phyloP scores from a whole-genome alignment of 2,113 vertebrate species.

The Oncorhynchus nerka region DNA sequence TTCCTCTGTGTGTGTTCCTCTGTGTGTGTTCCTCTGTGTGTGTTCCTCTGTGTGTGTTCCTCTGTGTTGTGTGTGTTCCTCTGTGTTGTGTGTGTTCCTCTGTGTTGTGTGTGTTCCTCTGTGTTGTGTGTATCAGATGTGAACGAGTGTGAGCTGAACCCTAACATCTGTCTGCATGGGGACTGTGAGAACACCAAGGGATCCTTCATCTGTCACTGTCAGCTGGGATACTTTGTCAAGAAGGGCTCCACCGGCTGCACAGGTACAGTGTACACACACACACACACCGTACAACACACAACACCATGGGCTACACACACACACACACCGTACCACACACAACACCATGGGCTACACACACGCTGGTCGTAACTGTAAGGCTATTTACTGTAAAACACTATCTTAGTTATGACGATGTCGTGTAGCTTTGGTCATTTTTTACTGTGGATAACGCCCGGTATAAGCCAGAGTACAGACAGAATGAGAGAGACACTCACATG shows the following conservation, averaged over 20 bases:
- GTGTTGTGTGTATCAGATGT: slow-evolving; percentile 74
- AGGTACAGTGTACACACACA: slow-evolving; percentile 66
- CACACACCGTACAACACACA: slow-evolving; percentile 7
- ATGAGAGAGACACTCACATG: neutral
- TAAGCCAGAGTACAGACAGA: no score
- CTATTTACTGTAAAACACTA: neutral
- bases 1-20: slow-evolving; percentile 3
- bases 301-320: neutral
- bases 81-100: slow-evolving; percentile 6
- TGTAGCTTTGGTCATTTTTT: no score
- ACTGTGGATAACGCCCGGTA: no score
- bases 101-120: slow-evolving; percentile 1
- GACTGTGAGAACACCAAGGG: slow-evolving; percentile 93
- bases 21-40: neutral
- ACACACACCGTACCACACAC: slow-evolving; percentile 5
- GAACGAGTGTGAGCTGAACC: slow-evolving; percentile 90
- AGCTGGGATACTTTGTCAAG: slow-evolving; percentile 85
- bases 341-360: neutral
- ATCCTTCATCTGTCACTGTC: slow-evolving; percentile 93
- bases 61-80: neutral
- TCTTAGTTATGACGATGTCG: no score
- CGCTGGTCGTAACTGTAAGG: neutral
- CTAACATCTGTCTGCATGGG: slow-evolving; percentile 89
- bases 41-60: neutral
- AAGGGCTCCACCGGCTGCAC: slow-evolving; percentile 89